Percentiles rank a stretch among this genome's conserved stretches.
These are phyloP conservation scores for Rhagoletis zephyria DNA, from an alignment of 1,140 invertebrate species.

Conservation along the genomic window DNA sequence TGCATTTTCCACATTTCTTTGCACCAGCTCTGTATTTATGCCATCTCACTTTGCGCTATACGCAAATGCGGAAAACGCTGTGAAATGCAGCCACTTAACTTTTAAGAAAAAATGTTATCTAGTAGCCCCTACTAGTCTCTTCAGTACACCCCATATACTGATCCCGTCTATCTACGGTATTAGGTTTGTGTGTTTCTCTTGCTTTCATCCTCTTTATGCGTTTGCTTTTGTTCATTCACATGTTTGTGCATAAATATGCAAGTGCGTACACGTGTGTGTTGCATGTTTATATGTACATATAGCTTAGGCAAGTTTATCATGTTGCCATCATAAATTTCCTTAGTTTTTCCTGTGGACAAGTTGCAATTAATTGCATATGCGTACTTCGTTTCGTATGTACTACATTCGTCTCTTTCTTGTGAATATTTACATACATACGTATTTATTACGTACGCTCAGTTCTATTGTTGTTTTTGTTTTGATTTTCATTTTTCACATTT, in stretches of 20 bases:
- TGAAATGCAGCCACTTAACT: conserved; percentile 12
- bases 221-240: background rate
- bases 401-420: background rate
- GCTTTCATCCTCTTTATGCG: conserved; percentile 28
- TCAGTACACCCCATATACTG: background rate
- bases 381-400: background rate
- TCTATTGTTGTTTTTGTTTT: background rate
- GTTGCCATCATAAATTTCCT: conserved; percentile 47
- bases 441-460: background rate
- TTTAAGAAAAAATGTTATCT: background rate
- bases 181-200: background rate
- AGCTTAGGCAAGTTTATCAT: conserved; percentile 48
- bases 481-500: background rate
- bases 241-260: background rate
- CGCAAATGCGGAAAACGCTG: conserved; percentile 13
- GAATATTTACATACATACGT: background rate
- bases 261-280: background rate
- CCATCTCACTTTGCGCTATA: background rate
- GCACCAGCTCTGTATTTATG: background rate
- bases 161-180: background rate
- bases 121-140: background rate
- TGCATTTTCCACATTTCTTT: background rate
- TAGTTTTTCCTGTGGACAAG: conserved; percentile 49
- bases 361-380: conserved; percentile 52
- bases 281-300: background rate